Evolutionary conservation across 2,797 vertebrate genomes (phyloP), one percentile per base, ranked within the genome.

Genomic region (Artibeus jamaicensis): DNA sequence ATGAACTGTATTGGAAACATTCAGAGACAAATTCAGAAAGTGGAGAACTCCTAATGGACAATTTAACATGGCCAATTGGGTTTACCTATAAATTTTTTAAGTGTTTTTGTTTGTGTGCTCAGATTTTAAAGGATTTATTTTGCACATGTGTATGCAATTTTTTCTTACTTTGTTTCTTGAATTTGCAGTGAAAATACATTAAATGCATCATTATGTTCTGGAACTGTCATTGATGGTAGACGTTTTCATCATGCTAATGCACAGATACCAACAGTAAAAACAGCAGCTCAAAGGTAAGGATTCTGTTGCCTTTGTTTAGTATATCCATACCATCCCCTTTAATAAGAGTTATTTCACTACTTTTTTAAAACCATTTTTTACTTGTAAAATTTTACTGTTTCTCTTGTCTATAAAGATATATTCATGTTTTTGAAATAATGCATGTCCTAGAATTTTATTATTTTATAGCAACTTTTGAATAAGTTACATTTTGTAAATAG

Each of bases 271-370:
- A 34, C 97, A 74, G 97, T 98, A 92, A 98, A 99, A 98, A 99
- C 99, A 85, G 98, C 99, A 89, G 99, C 99, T 96, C 99, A 99
- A 98, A 99, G 99, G 99, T 99, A 98, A 98, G 97, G 37, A 68
- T 55, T 86, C 18, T 34, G 9, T 18, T 32, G 1, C 42, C 18
- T 89, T 83, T 88, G 3, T 89, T 91, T 85, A 46, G 6, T n/a
- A 55, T 22, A 9, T 26, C 42, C 1, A 82, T 86, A 29, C 21
- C 2, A 48, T 65, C 3, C 0, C 19, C 71, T 55, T 93, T 88
- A 91, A 57, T 91, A 84, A 48, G 29, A n/a, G 6, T 53, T 84
- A 91, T 93, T 76, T 84, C 14, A 82, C 50, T 21, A 1, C 86
- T 57, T 48, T 81, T 84, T 53, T 26, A 53, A 53, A 77, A 53